Base-by-base conservation (phyloP, 2,113 vertebrate genomes). In the Bujurquina vittata region DNA sequence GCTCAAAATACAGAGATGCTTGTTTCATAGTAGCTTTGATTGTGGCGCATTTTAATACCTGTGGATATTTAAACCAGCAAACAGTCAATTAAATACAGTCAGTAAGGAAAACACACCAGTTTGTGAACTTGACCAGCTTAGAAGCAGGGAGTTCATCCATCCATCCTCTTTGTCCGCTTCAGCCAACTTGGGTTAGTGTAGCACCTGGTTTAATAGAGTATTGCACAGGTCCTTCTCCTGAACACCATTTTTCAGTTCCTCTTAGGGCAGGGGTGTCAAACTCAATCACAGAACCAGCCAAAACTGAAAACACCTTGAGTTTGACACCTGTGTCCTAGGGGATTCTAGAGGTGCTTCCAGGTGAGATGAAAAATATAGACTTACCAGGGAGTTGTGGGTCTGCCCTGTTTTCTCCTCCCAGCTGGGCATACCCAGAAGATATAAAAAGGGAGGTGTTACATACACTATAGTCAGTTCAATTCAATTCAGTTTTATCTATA, bases 71-170 rank as follows among this genome's bases (percentile, higher is more conserved):
- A 10, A n/a, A 56, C 3, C 67, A 72, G 5, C 23, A 52, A 10
- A 52, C 43, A 72, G 26, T 54, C 17, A 72, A n/a, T 54, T 52
- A 72, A 11, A 43, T 55, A 31, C 20, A 59, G 46, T 2, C 5
- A 33, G 26, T 9, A 22, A n/a, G 12, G 33, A 1, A 67, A 67
- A 49, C 14, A 17, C 7, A 11, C 3, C 29, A 29, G 65, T 72
- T 72, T 49, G 8, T 49, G 23, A 22, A 52, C 46, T 9, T 80
- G 43, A n/a, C n/a, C n/a, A n/a, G 43, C 9, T 37, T 49, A 31
- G 63, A 12, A 33, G 23, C 43, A 0, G 43, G 23, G 15, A 52
- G 43, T 69, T 12, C 0, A 0, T 52, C 23, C 23, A 72, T 52
- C 29, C 65, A 52, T 4, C n/a, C n/a, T n/a, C n/a, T n/a, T n/a